A percentile compares a stretch with the other conserved stretches of the same genome.
These are phyloP conservation scores for Solenopsis invicta DNA, from an alignment of 1,140 invertebrate genomes.

Conservation along the genomic window DNA sequence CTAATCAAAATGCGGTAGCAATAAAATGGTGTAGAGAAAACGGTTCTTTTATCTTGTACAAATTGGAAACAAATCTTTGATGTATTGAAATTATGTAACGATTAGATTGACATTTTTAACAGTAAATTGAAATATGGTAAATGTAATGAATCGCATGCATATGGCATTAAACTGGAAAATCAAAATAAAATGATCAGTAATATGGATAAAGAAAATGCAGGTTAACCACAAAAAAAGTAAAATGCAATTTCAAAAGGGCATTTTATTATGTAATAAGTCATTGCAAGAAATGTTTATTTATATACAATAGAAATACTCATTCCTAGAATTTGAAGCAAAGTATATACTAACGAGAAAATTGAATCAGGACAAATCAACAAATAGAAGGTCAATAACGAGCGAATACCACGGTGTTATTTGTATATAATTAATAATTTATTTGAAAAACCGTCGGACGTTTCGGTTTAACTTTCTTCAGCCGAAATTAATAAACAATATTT, in stretches of 20 bases:
- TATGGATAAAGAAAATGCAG: not conserved
- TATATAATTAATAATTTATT: too few relatives aligned
- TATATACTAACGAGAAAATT: too few relatives aligned
- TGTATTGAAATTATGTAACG: not conserved
- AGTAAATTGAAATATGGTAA: not conserved
- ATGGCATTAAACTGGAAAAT: not conserved
- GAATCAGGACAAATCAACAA: too few relatives aligned
- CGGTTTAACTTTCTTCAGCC: too few relatives aligned
- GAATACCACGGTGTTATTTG: too few relatives aligned
- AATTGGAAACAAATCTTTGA: not conserved
- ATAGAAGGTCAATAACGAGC: too few relatives aligned
- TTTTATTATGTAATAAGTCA: too few relatives aligned
- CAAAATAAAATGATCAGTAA: constrained; percentile 11
- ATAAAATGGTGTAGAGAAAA: constrained; percentile 5
- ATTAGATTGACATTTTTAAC: constrained; percentile 2
- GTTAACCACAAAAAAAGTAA: not conserved
- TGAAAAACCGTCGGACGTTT: too few relatives aligned
- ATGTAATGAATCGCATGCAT: not conserved
- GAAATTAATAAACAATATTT: too few relatives aligned
- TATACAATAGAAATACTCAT: too few relatives aligned
- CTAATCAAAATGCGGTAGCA: constrained; percentile 11
- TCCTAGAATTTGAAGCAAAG: too few relatives aligned
- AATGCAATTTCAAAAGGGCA: not conserved
- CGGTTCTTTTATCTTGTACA: not conserved
- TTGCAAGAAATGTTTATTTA: too few relatives aligned